A percentile compares a stretch with the other conserved stretches of the same genome.
These are phyloP conservation scores for Drosophila prostipennis DNA, from an alignment of 2,888 invertebrate species.

Conservation along the genomic window DNA sequence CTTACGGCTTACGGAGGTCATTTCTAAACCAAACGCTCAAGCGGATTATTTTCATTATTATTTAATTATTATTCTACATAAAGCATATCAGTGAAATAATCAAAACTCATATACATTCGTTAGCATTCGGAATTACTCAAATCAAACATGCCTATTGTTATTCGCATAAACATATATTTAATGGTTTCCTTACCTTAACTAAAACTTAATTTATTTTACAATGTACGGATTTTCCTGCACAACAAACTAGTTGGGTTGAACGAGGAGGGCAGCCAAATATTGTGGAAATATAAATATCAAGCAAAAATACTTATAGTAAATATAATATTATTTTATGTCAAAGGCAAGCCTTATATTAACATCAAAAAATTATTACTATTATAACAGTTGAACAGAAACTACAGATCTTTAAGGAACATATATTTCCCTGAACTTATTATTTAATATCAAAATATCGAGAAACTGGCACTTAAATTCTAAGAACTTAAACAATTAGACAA, in stretches of 20 bases:
- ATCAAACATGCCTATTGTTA: slow-evolving; percentile 50
- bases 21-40: slow-evolving; percentile 18
- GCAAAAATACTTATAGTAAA: slow-evolving; percentile 25
- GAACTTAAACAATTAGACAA: no score
- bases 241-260: slow-evolving; percentile 11
- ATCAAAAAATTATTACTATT: slow-evolving; percentile 5
- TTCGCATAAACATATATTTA: slow-evolving; percentile 44
- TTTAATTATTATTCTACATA: slow-evolving; percentile 37
- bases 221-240: slow-evolving; percentile 19
- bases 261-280: slow-evolving; percentile 45
- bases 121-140: slow-evolving; percentile 12
- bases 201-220: slow-evolving; percentile 29
- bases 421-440: background rate
- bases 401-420: background rate
- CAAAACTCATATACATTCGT: slow-evolving; percentile 45
- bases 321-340: slow-evolving; percentile 22
- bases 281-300: slow-evolving; percentile 49
- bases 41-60: slow-evolving; percentile 12
- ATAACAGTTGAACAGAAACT: slow-evolving; percentile 4
- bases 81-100: slow-evolving; percentile 65
- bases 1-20: no score
- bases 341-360: slow-evolving; percentile 14
- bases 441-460: background rate
- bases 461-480: background rate
- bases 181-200: slow-evolving; percentile 16